Conservation (phyloP, 2,113 vertebrate species). For the Tenebrosternarchus preto region DNA sequence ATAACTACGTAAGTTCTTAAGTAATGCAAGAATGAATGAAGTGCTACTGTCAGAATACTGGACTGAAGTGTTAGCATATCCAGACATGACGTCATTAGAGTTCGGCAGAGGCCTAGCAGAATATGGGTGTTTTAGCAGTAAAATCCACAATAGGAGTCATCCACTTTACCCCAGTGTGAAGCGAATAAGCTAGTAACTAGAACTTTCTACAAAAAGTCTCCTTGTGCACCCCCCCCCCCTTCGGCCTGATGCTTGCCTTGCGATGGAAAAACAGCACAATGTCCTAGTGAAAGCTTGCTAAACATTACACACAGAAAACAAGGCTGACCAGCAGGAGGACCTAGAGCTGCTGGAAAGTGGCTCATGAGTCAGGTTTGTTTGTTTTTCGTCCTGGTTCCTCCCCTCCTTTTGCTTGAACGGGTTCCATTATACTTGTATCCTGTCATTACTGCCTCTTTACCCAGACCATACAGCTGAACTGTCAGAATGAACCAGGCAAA, state of each 20-base stretch:
- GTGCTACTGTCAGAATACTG: too few species aligned
- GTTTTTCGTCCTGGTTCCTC: conserved; percentile 29
- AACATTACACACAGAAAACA: conserved; percentile 39
- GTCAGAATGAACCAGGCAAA: background rate
- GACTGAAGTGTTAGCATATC: conserved; percentile 3
- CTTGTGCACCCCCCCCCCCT: conserved; percentile 16
- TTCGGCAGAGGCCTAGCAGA: background rate
- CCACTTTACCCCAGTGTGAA: conserved; percentile 23
- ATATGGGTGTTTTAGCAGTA: background rate
- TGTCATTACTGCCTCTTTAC: conserved; percentile 22
- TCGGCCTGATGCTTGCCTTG: background rate
- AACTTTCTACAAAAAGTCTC: conserved; percentile 8
- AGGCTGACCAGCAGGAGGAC: conserved; percentile 5
- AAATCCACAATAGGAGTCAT: conserved; percentile 15
- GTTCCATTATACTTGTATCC: conserved; percentile 10
- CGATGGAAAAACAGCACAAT: conserved; percentile 31
- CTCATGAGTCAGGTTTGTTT: conserved; percentile 6
- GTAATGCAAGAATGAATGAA: too few species aligned
- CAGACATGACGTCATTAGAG: conserved; percentile 8
- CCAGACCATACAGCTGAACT: conserved; percentile 9
- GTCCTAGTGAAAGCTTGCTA: conserved; percentile 40
- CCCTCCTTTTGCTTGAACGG: background rate
- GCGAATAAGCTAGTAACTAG: conserved; percentile 7
- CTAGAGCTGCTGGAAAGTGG: conserved; percentile 25
- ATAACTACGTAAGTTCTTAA: background rate